A percentile compares a stretch with the other conserved stretches of the same genome.
These are phyloP conservation scores for Bellardia bayeri DNA, from an alignment of 2,888 invertebrate species.

Conservation along the genomic window DNA sequence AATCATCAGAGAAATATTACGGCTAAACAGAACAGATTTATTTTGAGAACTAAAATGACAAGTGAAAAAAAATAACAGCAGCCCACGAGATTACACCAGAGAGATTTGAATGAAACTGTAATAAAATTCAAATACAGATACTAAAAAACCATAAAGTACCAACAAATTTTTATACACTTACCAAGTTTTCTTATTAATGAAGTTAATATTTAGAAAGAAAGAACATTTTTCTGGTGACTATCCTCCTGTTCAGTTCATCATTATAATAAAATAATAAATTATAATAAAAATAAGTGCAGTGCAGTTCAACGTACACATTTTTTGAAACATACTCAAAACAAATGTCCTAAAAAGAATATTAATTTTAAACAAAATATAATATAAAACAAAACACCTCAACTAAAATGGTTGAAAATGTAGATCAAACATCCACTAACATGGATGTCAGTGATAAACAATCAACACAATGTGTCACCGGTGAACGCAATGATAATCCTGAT, in stretches of 20 bases:
- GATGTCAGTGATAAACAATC: conserved; percentile 30
- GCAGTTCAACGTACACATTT: background rate
- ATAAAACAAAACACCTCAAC: background rate
- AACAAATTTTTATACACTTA: background rate
- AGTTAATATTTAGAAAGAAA: conserved; percentile 46
- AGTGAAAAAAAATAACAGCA: conserved; percentile 23
- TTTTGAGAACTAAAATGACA: conserved; percentile 47
- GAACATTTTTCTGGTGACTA: conserved; percentile 61
- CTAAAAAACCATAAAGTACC: conserved; percentile 26
- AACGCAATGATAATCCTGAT: conserved; percentile 63
- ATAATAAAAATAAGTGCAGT: background rate
- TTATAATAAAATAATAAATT: conserved; percentile 17
- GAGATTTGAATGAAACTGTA: conserved; percentile 19
- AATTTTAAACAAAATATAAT: background rate
- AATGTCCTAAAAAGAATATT: conserved; percentile 27
- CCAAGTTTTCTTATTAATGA: conserved; percentile 56
- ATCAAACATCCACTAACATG: conserved; percentile 53
- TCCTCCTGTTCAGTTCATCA: conserved; percentile 46
- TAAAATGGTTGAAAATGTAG: conserved; percentile 73
- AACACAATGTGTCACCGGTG: conserved; percentile 34
- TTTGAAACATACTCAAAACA: background rate
- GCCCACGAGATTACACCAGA: background rate
- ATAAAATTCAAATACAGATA: conserved; percentile 17
- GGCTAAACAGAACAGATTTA: conserved; percentile 16
- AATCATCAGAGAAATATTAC: conserved; percentile 7